Evolutionary conservation across 1,140 invertebrate genomes (phyloP).

Genomic region (Rhizoglyphus robini): DNA sequence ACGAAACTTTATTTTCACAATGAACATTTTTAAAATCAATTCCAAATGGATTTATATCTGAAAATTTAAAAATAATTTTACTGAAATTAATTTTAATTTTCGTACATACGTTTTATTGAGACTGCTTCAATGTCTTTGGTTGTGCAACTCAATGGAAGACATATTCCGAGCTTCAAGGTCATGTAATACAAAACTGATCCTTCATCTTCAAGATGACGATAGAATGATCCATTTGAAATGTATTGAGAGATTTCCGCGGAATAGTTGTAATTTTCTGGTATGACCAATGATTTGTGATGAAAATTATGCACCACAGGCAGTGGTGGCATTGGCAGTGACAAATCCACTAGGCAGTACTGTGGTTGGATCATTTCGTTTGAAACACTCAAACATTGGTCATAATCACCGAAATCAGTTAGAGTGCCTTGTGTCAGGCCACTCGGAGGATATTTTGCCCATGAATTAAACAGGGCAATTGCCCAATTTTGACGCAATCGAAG

Average conservation of each 20-base stretch:
- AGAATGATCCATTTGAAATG: too few relatives aligned
- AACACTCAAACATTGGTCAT: constrained; percentile 5
- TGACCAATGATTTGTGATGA: neutral
- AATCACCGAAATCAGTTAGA: constrained; percentile 20
- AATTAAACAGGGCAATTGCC: constrained; percentile 6
- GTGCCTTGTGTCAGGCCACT: constrained; percentile 21
- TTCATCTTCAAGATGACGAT: too few relatives aligned
- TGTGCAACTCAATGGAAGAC: constrained; percentile 18
- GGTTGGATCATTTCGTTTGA: neutral
- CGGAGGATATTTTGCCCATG: constrained; percentile 21
- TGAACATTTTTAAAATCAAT: neutral
- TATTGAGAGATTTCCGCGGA: neutral
- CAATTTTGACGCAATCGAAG: neutral
- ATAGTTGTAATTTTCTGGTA: neutral
- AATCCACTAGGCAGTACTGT: constrained; percentile 7
- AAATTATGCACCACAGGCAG: neutral
- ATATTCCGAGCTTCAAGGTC: constrained; percentile 14
- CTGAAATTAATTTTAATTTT: neutral
- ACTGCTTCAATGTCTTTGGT: constrained; percentile 6
- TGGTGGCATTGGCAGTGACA: neutral
- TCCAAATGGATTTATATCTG: too few relatives aligned
- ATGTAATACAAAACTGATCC: neutral
- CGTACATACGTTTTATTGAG: neutral
- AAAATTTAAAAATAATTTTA: too few relatives aligned
- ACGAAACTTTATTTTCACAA: neutral